phyloP scores from a whole-genome alignment of 2,113 vertebrate genomes.

The Cepphus grylle region DNA sequence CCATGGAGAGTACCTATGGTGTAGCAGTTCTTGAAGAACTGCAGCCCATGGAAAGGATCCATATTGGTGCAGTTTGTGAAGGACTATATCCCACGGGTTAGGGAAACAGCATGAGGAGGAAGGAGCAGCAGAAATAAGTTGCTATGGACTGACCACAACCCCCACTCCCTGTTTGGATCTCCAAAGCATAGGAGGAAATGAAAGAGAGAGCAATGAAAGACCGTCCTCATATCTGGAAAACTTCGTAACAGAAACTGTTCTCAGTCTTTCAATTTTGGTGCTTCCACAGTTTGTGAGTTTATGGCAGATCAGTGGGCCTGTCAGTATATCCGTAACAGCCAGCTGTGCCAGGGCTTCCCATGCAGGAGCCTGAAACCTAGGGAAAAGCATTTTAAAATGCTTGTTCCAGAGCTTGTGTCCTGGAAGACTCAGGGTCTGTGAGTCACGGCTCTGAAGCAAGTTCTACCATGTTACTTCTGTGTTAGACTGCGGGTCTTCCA shows the following conservation, averaged over 20 bases:
- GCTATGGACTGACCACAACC: background rate
- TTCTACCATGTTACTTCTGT: background rate
- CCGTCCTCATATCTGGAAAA: background rate
- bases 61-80: background rate
- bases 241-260: background rate
- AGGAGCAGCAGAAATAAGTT: background rate
- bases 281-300: background rate
- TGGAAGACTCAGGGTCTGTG: background rate
- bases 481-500: background rate
- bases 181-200: background rate
- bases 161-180: accelerated
- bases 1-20: background rate
- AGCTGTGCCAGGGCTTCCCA: background rate
- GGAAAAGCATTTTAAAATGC: background rate
- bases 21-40: background rate
- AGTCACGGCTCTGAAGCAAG: background rate
- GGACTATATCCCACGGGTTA: background rate
- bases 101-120: background rate
- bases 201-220: background rate
- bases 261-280: background rate
- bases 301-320: background rate
- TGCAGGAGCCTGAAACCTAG: accelerated
- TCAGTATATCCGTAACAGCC: background rate
- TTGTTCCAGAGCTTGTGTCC: background rate
- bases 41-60: background rate